Evolutionary conservation across 1,140 invertebrate species (phyloP), one percentile per base, ranked within the genome.

Genomic region (Matsumurasca onukii): DNA sequence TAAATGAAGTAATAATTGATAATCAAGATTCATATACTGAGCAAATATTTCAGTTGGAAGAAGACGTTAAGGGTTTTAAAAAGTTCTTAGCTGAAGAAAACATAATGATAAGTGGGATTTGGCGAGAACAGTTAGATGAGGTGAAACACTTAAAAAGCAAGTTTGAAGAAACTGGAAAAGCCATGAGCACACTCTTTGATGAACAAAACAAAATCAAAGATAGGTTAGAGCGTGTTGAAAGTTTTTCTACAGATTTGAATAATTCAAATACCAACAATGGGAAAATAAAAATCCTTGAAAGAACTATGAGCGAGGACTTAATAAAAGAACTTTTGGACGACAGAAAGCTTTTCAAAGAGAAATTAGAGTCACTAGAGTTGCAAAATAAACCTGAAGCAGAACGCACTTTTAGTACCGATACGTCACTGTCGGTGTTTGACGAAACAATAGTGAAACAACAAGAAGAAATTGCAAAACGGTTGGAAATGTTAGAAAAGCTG

Each of bases 31-130:
- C 77, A 2, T 78, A 76, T 69, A 78, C 79, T 24, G 84, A 88
- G 72, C 85, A 86, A 73, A 74, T 83, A 67, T 77, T 80, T 67
- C 84, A 87, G 68, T 74, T 88, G 13, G 82, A 83, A 73, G 82
- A 85, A 72, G 86, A 89, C 74, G 76, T 89, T 66, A 77, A 82
- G 25, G 86, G 89, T 51, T 84, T 91, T 71, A 81, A 86, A 73
- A 84, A 86, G 72, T 77, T 78, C 13, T 69, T 80, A 2, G 71
- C 74, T 0, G 75, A 77, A 61, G 80, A 82, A 51, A 80, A 75
- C 39, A 66, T 72, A 0, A 70, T 75, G 3, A 72, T 78, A 34
- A 73, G 72, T 20, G 74, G 73, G 2, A 69, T 82, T 13, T 80
- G 77, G 77, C 75, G 75, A 29, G 79, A 81, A 24, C 77, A 81